Conservation (phyloP, 2,113 vertebrate species). For the Terrapene triunguis region DNA sequence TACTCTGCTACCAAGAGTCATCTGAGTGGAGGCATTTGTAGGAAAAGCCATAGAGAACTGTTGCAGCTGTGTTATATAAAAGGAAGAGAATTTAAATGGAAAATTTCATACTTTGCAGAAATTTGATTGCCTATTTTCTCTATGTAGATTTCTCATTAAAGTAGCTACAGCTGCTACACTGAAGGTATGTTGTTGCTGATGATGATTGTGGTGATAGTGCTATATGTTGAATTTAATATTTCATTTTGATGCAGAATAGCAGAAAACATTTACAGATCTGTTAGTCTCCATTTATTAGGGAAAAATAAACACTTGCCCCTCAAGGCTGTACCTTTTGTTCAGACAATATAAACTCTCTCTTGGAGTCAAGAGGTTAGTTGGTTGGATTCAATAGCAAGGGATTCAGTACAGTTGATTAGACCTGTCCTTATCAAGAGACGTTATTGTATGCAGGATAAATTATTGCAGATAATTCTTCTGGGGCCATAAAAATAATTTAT, state of each 20-base stretch:
- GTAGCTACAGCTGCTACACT: conserved; percentile 78
- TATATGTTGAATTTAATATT: conserved; percentile 61
- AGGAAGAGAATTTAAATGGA: conserved; percentile 81
- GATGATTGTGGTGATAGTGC: conserved; percentile 60
- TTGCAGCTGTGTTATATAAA: conserved; percentile 84
- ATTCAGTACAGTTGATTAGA: conserved; percentile 6
- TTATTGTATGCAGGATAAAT: conserved; percentile 37
- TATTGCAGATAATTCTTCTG: neutral
- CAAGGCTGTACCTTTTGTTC: conserved; percentile 38
- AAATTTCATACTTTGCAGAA: conserved; percentile 83
- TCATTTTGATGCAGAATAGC: conserved; percentile 65
- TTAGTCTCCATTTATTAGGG: conserved; percentile 60
- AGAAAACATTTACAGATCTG: conserved; percentile 70
- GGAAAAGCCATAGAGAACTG: conserved; percentile 72
- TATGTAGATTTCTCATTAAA: conserved; percentile 81
- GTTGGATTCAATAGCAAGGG: conserved; percentile 21
- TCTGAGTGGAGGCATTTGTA: conserved; percentile 67
- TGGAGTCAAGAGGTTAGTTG: conserved; percentile 13
- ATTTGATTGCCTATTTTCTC: conserved; percentile 86
- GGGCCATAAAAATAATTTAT: conserved; percentile 32
- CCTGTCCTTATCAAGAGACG: conserved; percentile 37
- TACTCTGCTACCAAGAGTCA: conserved; percentile 43
- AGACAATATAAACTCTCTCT: conserved; percentile 42
- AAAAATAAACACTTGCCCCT: conserved; percentile 35
- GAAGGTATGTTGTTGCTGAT: conserved; percentile 73